phyloP scores from a whole-genome alignment of 2,888 invertebrate genomes.

The Pyrrhia umbra region DNA sequence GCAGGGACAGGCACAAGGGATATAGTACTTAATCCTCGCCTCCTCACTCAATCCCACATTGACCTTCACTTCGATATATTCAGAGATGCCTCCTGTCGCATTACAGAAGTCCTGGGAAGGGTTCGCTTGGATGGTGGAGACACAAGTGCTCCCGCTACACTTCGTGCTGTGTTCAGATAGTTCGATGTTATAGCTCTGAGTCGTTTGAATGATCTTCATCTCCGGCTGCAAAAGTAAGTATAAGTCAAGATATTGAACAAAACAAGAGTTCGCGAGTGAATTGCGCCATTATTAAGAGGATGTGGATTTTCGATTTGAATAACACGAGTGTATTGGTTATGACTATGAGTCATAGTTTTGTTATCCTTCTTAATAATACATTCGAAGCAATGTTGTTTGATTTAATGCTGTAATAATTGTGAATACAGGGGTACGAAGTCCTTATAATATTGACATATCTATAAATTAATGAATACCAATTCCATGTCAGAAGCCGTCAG shows the following conservation, averaged over 20 bases:
- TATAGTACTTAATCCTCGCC: constrained; percentile 72
- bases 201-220: constrained; percentile 60
- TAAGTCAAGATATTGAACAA: constrained; percentile 15
- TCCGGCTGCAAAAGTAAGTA: constrained; percentile 40
- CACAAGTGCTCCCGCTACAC: constrained; percentile 62
- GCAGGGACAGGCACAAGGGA: constrained; percentile 82
- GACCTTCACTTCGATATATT: constrained; percentile 70
- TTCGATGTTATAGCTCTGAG: constrained; percentile 65
- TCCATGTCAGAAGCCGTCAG: too few relatives aligned
- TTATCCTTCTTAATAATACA: constrained; percentile 9
- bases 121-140: constrained; percentile 59
- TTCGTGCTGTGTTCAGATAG: constrained; percentile 41
- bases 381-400: constrained; percentile 1
- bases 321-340: neutral
- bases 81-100: constrained; percentile 55
- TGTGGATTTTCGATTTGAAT: constrained; percentile 15
- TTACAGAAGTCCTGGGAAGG: constrained; percentile 72
- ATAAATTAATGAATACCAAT: too few relatives aligned
- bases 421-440: neutral
- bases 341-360: constrained; percentile 16
- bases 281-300: constrained; percentile 22
- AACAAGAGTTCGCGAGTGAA: constrained; percentile 16
- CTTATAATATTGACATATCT: neutral
- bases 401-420: neutral
- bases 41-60: constrained; percentile 66